Evolutionary conservation across 1,140 invertebrate species (phyloP).

Genomic region (Hesperophylax magnus): DNA sequence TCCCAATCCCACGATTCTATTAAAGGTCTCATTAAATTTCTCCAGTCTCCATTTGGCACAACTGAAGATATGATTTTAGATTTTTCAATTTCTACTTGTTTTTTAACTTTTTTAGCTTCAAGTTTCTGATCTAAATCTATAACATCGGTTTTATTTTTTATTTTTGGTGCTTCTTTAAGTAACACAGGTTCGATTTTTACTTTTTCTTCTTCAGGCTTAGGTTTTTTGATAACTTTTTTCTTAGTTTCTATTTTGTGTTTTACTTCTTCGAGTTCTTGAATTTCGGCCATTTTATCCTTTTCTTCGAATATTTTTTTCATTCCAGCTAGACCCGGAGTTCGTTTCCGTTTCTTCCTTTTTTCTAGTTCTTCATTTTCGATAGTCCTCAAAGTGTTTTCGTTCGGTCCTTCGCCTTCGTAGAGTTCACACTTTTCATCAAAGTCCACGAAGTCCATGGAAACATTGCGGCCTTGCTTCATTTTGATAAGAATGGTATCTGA

Average conservation of each 20-base stretch:
- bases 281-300: constrained; percentile 78
- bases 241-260: constrained; percentile 62
- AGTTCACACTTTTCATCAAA: constrained; percentile 74
- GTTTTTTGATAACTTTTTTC: constrained; percentile 65
- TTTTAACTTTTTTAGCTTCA: constrained; percentile 52
- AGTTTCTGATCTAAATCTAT: constrained; percentile 63
- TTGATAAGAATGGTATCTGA: constrained; percentile 81
- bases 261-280: constrained; percentile 68
- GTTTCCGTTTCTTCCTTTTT: constrained; percentile 74
- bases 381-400: constrained; percentile 74
- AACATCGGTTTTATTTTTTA: constrained; percentile 59
- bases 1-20: constrained; percentile 77
- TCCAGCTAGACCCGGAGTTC: constrained; percentile 71
- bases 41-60: constrained; percentile 71
- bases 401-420: constrained; percentile 77
- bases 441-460: constrained; percentile 79
- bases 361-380: constrained; percentile 73
- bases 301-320: constrained; percentile 84
- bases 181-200: constrained; percentile 53
- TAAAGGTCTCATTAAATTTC: constrained; percentile 72
- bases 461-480: constrained; percentile 79
- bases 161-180: constrained; percentile 58
- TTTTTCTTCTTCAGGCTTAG: constrained; percentile 66
- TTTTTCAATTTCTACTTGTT: constrained; percentile 55
- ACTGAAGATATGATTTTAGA: constrained; percentile 65